A percentile compares a stretch with the other conserved stretches of the same genome.
Conservation (phyloP, 2,113 vertebrate species). For the Halichoeres trimaculatus region DNA sequence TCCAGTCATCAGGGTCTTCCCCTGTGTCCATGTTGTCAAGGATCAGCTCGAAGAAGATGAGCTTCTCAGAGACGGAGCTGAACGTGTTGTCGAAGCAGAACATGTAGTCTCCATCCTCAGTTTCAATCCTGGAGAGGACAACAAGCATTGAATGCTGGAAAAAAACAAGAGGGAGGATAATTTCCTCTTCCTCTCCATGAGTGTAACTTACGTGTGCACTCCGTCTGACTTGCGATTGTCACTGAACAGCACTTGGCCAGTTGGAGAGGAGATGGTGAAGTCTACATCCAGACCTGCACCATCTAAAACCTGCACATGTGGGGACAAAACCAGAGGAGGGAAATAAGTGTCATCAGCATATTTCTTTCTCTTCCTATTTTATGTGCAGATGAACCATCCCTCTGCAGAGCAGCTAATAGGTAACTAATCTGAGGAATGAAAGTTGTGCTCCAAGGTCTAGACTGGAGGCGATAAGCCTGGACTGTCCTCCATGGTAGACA, state of each 20-base stretch:
- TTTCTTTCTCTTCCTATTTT: too few relatives aligned
- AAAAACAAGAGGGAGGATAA: not conserved
- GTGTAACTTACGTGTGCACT: constrained; percentile 92
- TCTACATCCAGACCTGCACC: constrained; percentile 95
- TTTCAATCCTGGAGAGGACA: constrained; percentile 87
- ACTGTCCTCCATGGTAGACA: constrained; percentile 18
- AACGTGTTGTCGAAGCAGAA: constrained; percentile 99
- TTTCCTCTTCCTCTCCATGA: constrained; percentile 9
- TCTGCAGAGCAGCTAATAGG: too few relatives aligned
- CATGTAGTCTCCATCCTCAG: constrained; percentile 96
- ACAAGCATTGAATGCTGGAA: not conserved
- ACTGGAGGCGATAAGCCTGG: not conserved
- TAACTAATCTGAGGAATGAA: not conserved
- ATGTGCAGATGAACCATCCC: too few relatives aligned
- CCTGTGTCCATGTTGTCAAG: constrained; percentile 93
- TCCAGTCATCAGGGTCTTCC: constrained; percentile 92
- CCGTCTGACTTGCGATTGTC: constrained; percentile 95
- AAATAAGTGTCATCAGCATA: not conserved
- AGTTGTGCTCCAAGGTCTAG: not conserved
- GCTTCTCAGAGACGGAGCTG: constrained; percentile 94
- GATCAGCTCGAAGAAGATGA: constrained; percentile 99
- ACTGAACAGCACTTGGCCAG: constrained; percentile 87
- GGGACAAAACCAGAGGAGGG: not conserved
- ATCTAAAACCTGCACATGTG: constrained; percentile 88
- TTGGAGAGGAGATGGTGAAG: constrained; percentile 90